These are phyloP conservation scores for Leptopterna dolabrata DNA, from an alignment of 2,888 invertebrate species.

Conservation along the genomic window DNA sequence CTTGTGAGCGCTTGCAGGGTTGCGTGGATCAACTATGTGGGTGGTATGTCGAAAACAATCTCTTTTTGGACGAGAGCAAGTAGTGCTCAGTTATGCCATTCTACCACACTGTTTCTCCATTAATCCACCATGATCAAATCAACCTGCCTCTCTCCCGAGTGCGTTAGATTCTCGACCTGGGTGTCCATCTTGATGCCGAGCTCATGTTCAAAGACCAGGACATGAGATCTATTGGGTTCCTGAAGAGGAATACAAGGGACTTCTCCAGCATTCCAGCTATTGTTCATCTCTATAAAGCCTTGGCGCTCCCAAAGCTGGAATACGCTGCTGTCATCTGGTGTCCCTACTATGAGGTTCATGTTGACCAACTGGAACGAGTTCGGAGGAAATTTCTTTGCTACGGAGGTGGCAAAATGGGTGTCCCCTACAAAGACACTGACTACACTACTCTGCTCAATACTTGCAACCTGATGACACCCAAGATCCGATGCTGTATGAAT, in stretches of 20 bases:
- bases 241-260: not conserved
- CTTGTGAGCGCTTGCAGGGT: not conserved
- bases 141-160: not conserved
- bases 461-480: not conserved
- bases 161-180: no score
- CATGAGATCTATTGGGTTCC: not conserved
- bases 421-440: not conserved
- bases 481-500: not conserved
- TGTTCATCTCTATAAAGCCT: no score
- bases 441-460: not conserved
- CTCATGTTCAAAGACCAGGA: not conserved
- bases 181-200: not conserved
- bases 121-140: not conserved
- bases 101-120: not conserved
- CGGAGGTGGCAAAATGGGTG: not conserved
- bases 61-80: not conserved
- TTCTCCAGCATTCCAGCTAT: not conserved
- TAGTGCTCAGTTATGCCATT: not conserved
- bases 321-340: not conserved
- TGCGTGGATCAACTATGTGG: not conserved
- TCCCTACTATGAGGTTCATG: not conserved
- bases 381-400: not conserved
- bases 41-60: not conserved
- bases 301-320: no score
- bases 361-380: not conserved